Evolutionary conservation across 1,140 invertebrate genomes (phyloP).

Genomic region (Drosophila subobscura): DNA sequence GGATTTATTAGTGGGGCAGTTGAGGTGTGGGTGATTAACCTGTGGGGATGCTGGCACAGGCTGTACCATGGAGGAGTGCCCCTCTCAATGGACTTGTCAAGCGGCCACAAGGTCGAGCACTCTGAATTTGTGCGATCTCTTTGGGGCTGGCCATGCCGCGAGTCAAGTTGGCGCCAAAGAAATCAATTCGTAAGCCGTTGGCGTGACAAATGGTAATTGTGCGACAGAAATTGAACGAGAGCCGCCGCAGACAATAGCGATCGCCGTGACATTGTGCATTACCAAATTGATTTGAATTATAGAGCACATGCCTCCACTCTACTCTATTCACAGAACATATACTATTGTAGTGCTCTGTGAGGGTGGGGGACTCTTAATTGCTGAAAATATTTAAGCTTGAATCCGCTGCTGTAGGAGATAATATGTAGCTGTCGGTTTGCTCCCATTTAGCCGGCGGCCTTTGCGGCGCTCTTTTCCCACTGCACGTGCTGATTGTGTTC

Average conservation of each 20-base stretch:
- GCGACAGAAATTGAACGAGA: conserved; percentile 31
- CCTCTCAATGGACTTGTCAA: conserved; percentile 45
- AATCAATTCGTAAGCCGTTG: conserved; percentile 34
- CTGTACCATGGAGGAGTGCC: conserved; percentile 4
- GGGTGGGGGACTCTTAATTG: background rate
- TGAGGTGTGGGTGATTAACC: conserved; percentile 8
- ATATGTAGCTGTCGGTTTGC: conserved; percentile 7
- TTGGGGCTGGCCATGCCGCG: conserved; percentile 42
- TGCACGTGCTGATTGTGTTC: conserved; percentile 15
- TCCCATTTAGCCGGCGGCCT: background rate
- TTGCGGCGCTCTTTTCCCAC: conserved; percentile 5
- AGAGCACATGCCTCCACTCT: no score
- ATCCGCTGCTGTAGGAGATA: conserved; percentile 5
- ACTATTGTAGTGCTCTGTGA: no score
- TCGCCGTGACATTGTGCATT: conserved; percentile 5
- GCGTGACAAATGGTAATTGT: conserved; percentile 63
- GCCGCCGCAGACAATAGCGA: conserved; percentile 17
- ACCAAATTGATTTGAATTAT: conserved; percentile 6
- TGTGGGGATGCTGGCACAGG: conserved; percentile 6
- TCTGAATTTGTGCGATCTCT: conserved; percentile 21
- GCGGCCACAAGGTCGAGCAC: conserved; percentile 42
- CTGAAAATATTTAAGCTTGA: background rate
- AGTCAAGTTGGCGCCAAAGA: conserved; percentile 51
- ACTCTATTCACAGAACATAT: no score
- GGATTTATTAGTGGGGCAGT: conserved; percentile 27